Evolutionary conservation across 1,140 invertebrate genomes (phyloP).

Genomic region (Laupala kohalensis): DNA sequence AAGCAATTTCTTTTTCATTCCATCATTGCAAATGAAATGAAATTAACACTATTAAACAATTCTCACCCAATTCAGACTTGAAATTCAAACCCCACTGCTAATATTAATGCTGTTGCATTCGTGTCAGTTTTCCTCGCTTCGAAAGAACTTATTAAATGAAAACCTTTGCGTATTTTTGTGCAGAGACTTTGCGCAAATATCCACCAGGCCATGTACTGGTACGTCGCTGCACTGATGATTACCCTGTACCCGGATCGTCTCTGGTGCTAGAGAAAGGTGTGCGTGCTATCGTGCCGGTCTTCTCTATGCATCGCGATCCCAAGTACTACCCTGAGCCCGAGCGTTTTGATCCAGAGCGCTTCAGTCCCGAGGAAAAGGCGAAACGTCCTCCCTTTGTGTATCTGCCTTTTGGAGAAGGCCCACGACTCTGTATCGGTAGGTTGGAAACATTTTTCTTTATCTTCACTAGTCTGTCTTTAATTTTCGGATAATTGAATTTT

Average conservation of each 20-base stretch:
- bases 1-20: too few species aligned
- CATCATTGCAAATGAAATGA: too few species aligned
- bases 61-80: too few species aligned
- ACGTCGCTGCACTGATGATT: slow-evolving; percentile 34
- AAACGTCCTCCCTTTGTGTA: slow-evolving; percentile 29
- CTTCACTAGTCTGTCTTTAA: not conserved
- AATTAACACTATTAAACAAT: too few species aligned
- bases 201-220: slow-evolving; percentile 28
- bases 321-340: slow-evolving; percentile 45
- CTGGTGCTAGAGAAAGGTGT: slow-evolving; percentile 30
- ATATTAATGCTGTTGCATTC: too few species aligned
- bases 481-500: not conserved
- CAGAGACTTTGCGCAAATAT: slow-evolving; percentile 33
- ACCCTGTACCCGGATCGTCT: slow-evolving; percentile 30
- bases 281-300: slow-evolving; percentile 27
- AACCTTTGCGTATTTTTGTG: too few species aligned
- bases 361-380: slow-evolving; percentile 32
- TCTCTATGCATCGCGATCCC: slow-evolving; percentile 35
- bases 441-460: slow-evolving; percentile 10
- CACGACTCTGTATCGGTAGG: slow-evolving; percentile 44
- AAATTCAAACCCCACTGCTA: too few species aligned
- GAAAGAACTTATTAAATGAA: too few species aligned
- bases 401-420: slow-evolving; percentile 49
- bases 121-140: too few species aligned
- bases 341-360: slow-evolving; percentile 50